Percentiles rank a stretch among this genome's conserved stretches.
Evolutionary conservation across 2,113 vertebrate species (phyloP).

Genomic region (Pseudonaja textilis): DNA sequence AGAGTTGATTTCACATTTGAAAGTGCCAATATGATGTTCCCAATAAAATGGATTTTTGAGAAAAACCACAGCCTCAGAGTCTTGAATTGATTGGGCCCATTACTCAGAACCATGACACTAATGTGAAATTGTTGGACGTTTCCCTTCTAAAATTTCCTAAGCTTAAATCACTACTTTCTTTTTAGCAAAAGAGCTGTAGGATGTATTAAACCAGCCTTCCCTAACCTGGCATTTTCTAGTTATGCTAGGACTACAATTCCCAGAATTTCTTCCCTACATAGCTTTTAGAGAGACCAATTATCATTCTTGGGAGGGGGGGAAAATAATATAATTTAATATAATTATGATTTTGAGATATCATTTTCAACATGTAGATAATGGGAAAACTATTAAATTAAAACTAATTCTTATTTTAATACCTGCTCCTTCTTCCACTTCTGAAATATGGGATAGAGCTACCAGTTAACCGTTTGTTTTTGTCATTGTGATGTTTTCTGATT

Average conservation of each 20-base stretch:
- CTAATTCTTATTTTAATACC: background rate
- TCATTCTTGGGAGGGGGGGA: background rate
- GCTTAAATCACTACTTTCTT: background rate
- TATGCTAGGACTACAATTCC: background rate
- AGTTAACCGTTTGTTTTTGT: background rate
- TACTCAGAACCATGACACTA: too few species aligned
- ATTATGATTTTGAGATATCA: background rate
- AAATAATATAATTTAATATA: background rate
- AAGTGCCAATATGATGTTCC: too few species aligned
- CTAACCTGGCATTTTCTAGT: background rate
- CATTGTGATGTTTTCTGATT: background rate
- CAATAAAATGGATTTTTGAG: too few species aligned
- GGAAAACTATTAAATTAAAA: background rate
- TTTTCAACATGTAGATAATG: background rate
- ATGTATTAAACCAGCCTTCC: background rate
- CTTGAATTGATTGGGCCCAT: too few species aligned
- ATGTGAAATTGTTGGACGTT: background rate
- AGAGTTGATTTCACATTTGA: too few species aligned
- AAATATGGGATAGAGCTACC: background rate
- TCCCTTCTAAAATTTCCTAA: background rate
- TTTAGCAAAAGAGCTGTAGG: background rate
- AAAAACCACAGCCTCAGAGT: too few species aligned
- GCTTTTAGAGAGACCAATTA: too few species aligned
- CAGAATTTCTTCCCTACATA: background rate
- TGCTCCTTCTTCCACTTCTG: background rate